Percentiles rank a stretch among this genome's conserved stretches.
Conservation (phyloP, 2,113 vertebrate genomes). For the Triplophysa rosa region DNA sequence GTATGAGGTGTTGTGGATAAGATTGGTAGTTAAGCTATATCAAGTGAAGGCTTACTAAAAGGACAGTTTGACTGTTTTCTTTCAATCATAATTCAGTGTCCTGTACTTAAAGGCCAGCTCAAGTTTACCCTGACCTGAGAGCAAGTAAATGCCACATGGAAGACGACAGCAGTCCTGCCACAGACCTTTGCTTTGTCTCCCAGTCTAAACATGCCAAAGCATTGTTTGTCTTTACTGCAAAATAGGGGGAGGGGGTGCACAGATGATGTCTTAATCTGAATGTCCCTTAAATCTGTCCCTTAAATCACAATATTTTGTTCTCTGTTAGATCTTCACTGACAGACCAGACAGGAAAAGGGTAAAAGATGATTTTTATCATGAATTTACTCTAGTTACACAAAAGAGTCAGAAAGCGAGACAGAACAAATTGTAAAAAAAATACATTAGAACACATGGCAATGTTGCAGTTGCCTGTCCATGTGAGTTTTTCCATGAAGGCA, state of each 20-base stretch:
- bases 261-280: conserved; percentile 71
- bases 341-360: not conserved
- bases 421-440: conserved; percentile 20
- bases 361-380: not conserved
- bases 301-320: too few species aligned
- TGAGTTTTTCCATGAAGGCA: conserved; percentile 53
- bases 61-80: conserved; percentile 61
- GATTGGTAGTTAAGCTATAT: conserved; percentile 31
- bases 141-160: conserved; percentile 65
- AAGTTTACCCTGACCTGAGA: conserved; percentile 67
- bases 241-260: conserved; percentile 65
- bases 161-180: conserved; percentile 68
- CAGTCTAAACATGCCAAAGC: conserved; percentile 72
- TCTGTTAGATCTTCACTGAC: too few species aligned
- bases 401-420: too few species aligned
- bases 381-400: not conserved
- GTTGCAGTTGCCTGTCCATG: conserved; percentile 45
- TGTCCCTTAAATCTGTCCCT: conserved; percentile 56
- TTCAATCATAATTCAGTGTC: conserved; percentile 77
- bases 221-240: conserved; percentile 73
- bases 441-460: conserved; percentile 22
- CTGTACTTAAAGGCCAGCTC: conserved; percentile 55
- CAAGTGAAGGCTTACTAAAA: conserved; percentile 34
- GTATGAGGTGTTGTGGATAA: conserved; percentile 33
- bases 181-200: conserved; percentile 75